Evolutionary conservation across 2,797 vertebrate genomes (phyloP).

Genomic region (Myotis vivesi): DNA sequence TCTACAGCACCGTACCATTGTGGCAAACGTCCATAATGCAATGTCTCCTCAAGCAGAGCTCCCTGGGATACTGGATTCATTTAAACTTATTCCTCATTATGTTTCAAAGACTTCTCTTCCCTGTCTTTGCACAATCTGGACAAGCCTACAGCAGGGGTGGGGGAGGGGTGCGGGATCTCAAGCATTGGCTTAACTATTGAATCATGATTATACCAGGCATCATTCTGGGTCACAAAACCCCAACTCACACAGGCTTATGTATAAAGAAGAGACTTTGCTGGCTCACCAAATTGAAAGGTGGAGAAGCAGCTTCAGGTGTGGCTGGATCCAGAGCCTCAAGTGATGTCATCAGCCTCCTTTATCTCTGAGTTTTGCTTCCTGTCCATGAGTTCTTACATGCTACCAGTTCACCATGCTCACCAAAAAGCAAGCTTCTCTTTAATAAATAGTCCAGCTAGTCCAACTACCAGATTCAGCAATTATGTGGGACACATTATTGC

Average conservation of each 20-base stretch:
- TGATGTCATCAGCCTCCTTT: background rate
- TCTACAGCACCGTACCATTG: accelerated
- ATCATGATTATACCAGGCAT: background rate
- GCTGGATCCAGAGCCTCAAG: background rate
- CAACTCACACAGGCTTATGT: background rate
- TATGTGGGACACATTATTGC: background rate
- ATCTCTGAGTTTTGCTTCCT: background rate
- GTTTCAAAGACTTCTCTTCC: background rate
- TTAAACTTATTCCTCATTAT: background rate
- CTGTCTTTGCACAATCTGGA: background rate
- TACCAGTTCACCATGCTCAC: background rate
- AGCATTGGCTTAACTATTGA: background rate
- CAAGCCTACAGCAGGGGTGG: background rate
- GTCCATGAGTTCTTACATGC: background rate
- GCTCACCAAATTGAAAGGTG: background rate
- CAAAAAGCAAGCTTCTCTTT: background rate
- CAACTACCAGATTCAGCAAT: background rate
- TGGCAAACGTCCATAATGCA: background rate
- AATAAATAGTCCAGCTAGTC: background rate
- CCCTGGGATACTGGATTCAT: background rate
- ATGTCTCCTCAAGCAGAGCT: background rate
- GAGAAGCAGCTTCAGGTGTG: background rate
- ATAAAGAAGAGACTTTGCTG: background rate
- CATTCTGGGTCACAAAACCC: background rate
- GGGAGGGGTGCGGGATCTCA: background rate